These are phyloP conservation scores for Albula goreensis DNA, from an alignment of 2,113 vertebrate species.

Conservation along the genomic window DNA sequence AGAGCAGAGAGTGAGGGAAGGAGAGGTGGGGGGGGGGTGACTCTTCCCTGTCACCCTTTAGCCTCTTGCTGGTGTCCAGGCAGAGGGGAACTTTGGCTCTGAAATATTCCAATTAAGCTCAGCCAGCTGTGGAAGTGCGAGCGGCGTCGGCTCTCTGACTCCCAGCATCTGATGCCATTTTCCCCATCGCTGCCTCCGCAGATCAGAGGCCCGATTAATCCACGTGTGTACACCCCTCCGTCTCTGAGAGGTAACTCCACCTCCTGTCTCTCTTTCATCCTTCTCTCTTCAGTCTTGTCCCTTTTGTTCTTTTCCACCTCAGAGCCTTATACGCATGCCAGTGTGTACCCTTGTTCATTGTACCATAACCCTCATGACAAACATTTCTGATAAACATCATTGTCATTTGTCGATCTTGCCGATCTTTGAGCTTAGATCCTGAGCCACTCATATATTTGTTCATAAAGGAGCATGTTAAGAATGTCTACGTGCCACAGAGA, in stretches of 20 bases:
- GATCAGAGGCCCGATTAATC: slow-evolving; percentile 43
- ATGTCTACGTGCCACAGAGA: neutral
- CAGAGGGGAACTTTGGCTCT: neutral
- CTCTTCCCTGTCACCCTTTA: neutral
- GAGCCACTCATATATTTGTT: neutral
- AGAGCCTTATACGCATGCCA: neutral
- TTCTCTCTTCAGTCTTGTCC: neutral
- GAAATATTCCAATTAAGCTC: slow-evolving; percentile 33
- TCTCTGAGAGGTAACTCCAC: neutral
- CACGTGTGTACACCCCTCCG: neutral
- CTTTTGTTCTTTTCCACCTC: neutral
- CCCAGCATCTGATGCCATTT: slow-evolving; percentile 36
- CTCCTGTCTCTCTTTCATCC: neutral
- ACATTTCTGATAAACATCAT: neutral
- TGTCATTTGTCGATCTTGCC: neutral
- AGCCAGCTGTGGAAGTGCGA: slow-evolving; percentile 20
- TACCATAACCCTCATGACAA: neutral
- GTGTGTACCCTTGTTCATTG: neutral
- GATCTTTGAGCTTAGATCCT: neutral
- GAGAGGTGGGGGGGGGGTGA: neutral
- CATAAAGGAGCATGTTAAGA: neutral
- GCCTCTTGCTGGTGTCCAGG: neutral
- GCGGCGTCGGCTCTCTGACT: slow-evolving; percentile 26
- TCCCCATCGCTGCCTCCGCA: slow-evolving; percentile 32
- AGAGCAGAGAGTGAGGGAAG: neutral